These are phyloP conservation scores for Tinamus guttatus DNA, from an alignment of 2,113 vertebrate genomes.

Conservation along the genomic window DNA sequence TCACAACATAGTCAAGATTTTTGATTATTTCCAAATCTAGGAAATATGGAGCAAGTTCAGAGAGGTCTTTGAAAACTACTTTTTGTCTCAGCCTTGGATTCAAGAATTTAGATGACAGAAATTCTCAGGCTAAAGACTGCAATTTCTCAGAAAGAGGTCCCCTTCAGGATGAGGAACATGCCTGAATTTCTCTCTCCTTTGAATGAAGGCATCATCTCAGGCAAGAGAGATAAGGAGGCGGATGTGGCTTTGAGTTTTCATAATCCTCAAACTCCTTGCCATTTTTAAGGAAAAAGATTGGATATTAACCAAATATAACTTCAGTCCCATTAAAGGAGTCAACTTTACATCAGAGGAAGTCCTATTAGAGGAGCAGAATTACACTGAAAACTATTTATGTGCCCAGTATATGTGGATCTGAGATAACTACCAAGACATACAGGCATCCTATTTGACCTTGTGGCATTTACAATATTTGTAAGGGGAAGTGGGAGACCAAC, in stretches of 20 bases:
- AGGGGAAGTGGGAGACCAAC: not conserved
- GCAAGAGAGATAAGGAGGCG: not conserved
- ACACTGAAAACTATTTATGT: not conserved
- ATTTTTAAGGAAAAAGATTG: not conserved
- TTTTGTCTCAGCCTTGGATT: not conserved
- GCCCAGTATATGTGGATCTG: not conserved
- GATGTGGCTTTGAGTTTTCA: not conserved
- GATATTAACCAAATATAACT: not conserved
- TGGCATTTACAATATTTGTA: not conserved
- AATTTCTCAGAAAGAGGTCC: not conserved
- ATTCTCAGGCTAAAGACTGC: not conserved
- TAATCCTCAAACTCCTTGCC: not conserved
- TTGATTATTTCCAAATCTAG: not conserved
- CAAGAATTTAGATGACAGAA: not conserved
- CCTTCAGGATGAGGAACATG: not conserved
- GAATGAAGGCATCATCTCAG: not conserved
- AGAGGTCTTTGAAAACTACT: not conserved
- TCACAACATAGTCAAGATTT: not conserved
- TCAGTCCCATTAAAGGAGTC: not conserved
- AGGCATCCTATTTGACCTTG: not conserved
- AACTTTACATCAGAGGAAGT: not conserved
- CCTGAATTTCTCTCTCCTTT: not conserved
- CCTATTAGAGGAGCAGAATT: not conserved
- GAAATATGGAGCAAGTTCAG: not conserved
- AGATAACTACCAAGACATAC: not conserved